Evolutionary conservation across 2,888 invertebrate species (phyloP).

Genomic region (Pyrrhosoma nymphula): DNA sequence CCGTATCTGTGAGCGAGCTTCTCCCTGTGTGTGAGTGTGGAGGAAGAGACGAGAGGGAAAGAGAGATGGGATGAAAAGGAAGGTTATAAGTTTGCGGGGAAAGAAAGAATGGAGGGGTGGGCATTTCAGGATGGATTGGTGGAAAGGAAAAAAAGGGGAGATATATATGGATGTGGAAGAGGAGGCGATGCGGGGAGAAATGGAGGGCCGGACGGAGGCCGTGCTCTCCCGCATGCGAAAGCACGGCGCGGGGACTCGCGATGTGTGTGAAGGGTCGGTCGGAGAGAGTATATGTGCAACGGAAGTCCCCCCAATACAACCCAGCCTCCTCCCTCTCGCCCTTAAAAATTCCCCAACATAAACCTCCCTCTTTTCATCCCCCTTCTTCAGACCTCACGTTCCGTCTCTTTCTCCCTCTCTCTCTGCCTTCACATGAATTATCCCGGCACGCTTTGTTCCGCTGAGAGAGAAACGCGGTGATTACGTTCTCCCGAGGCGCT

Average conservation of each 20-base stretch:
- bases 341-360: not conserved
- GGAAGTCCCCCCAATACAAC: not conserved
- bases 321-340: not conserved
- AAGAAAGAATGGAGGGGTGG: not conserved
- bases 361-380: not conserved
- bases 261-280: no score
- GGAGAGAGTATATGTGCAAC: not conserved
- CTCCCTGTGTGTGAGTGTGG: no score
- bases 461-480: not conserved
- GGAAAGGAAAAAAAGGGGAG: not conserved
- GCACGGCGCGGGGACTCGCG: not conserved
- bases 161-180: not conserved
- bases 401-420: not conserved
- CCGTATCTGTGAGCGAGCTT: no score
- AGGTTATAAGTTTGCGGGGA: not conserved
- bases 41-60: not conserved
- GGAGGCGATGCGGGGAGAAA: not conserved
- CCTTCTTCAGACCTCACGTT: not conserved
- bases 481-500: conserved; percentile 32
- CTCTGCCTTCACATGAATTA: not conserved
- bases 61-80: not conserved
- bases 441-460: conserved; percentile 37
- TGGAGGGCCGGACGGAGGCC: not conserved
- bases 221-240: not conserved
- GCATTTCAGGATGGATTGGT: conserved; percentile 18